Evolutionary conservation across 2,888 invertebrate genomes (phyloP).

Genomic region (Amphiduros pacificus): DNA sequence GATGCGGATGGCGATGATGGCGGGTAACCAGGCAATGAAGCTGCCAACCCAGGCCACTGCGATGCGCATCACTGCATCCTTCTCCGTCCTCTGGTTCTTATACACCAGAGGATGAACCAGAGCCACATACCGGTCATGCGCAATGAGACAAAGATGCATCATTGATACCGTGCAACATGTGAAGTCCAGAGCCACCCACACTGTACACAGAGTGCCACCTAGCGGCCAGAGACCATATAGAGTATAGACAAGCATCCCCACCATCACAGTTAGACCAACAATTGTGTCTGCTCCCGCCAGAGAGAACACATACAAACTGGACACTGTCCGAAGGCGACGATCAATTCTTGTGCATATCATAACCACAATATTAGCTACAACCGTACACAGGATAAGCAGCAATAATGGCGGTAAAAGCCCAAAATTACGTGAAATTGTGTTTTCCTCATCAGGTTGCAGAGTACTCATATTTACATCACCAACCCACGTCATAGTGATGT

Average conservation of each 20-base stretch:
- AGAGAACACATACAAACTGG: constrained; percentile 22
- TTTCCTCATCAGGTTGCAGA: too few relatives aligned
- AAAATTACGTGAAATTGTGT: too few relatives aligned
- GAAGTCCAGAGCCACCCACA: constrained; percentile 25
- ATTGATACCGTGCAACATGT: constrained; percentile 24
- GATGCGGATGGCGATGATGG: constrained; percentile 12
- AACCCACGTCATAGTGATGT: too few relatives aligned
- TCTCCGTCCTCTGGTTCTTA: neutral
- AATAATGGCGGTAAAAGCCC: constrained; percentile 1
- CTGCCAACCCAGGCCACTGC: constrained; percentile 17
- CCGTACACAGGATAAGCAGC: constrained; percentile 1
- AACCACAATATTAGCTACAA: constrained; percentile 6
- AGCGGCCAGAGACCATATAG: constrained; percentile 25
- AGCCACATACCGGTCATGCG: constrained; percentile 22
- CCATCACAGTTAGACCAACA: constrained; percentile 26
- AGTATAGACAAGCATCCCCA: constrained; percentile 21
- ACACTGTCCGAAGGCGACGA: constrained; percentile 3
- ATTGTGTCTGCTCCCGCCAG: constrained; percentile 23
- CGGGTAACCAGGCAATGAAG: constrained; percentile 17
- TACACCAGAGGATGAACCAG: constrained; percentile 20
- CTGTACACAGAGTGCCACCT: constrained; percentile 20
- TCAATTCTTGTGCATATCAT: constrained; percentile 10
- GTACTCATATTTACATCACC: too few relatives aligned
- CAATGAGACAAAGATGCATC: constrained; percentile 21
- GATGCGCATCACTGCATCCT: neutral